Evolutionary conservation across 1,140 invertebrate species (phyloP), one percentile per base, ranked within the genome.

Genomic region (Camponotus vicinus): DNA sequence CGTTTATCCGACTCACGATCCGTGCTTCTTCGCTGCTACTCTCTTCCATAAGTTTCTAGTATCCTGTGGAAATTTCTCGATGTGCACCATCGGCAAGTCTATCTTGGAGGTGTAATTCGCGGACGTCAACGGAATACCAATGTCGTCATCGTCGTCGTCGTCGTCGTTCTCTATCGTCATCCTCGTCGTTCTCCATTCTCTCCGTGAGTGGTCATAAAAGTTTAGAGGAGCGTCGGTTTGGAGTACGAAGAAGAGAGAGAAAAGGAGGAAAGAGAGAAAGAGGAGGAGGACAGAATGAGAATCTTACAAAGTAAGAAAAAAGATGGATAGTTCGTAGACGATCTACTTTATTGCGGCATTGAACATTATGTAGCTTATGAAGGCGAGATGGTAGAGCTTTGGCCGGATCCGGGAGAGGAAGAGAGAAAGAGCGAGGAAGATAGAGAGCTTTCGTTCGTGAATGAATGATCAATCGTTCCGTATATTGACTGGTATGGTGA

Each of bases 91-190:
- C 52, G 66, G 57, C 34, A 32, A 70, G 55, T 67, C 71, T 84
- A 49, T 66, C 75, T 80, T 64, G 55, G 75, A 88, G 63, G 87
- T 87, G 87, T 91, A 92, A 93, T 92, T 92, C 90, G 75, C 89
- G 76, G 64, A 86, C 88, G 86, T 92, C 89, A 90, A 90, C 91
- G 89, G 93, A 91, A 92, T 90, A 90, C 88, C 88, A 91, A 92
- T 91, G 90, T 90, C 89, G 76, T 67, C 82, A 85, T 67, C 86
- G 86, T 87, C 85, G 90, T 90, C 89, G 76, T 67, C 82, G 86
- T 67, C 86, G 86, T 87, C 85, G 80, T 89, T 86, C 86, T 84
- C 84, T 63, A 85, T 85, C 69, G 45, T 69, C 83, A 27, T 66
- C 42, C 64, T 34, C 77, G 32, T 55, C 76, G 45, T 70, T 86